A percentile compares a stretch with the other conserved stretches of the same genome.
Evolutionary conservation across 2,797 vertebrate species (phyloP).

Genomic region (Pseudomugil gertrudae): DNA sequence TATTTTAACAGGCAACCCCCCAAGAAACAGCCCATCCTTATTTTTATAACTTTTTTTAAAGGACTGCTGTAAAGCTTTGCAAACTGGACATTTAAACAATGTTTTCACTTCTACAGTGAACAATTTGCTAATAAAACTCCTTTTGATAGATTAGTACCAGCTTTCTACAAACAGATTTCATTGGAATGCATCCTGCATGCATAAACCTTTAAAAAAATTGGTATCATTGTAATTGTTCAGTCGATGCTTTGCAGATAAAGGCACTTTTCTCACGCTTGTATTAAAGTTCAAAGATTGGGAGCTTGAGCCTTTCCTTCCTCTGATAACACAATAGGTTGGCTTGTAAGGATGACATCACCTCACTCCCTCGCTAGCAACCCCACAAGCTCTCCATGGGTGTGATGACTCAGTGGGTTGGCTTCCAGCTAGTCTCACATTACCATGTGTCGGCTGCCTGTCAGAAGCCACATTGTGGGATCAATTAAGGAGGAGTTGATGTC

Average conservation of each 20-base stretch:
- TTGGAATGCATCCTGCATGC: not conserved
- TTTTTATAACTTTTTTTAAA: not conserved
- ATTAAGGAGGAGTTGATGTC: constrained; percentile 71
- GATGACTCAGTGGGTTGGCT: constrained; percentile 72
- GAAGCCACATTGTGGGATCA: constrained; percentile 67
- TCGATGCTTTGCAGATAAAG: not conserved
- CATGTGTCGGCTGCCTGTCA: constrained; percentile 69
- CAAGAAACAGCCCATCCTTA: not conserved
- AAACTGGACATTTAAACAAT: too few relatives aligned
- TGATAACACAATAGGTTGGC: constrained; percentile 28
- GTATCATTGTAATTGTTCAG: not conserved
- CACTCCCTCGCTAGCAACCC: constrained; percentile 43
- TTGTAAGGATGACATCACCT: constrained; percentile 56
- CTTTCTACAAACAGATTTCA: too few relatives aligned
- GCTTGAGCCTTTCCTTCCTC: constrained; percentile 14
- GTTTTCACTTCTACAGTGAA: too few relatives aligned
- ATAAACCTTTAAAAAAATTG: not conserved
- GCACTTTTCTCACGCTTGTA: not conserved
- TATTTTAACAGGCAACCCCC: not conserved
- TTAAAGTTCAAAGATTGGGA: constrained; percentile 12
- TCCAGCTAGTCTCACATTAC: constrained; percentile 73
- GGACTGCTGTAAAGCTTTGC: not conserved
- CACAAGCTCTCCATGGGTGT: constrained; percentile 40
- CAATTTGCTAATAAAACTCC: too few relatives aligned
- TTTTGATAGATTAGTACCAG: too few relatives aligned